Evolutionary conservation across 2,888 invertebrate species (phyloP), one percentile per base, ranked within the genome.

Genomic region (Tachystola acroxantha): DNA sequence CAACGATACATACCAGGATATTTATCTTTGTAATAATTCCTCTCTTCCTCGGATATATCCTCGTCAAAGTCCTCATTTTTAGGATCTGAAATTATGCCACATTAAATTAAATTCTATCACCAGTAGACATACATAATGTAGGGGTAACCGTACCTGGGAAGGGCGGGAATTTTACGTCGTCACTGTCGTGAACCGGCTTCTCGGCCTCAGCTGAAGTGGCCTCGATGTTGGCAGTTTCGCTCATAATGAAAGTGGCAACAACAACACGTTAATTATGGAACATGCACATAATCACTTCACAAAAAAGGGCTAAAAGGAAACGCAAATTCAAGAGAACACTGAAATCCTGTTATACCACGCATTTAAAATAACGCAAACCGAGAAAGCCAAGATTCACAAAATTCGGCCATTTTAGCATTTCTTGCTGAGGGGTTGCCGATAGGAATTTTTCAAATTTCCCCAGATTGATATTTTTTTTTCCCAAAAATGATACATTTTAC

Each of bases 31-130:
- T 89, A 91, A 56, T 79, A 86, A 19, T 64, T 65, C 28, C 78
- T 81, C 53, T 91, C 91, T 40, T 88, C 88, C 43, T 88, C 81
- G 3, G 74, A 46, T 43, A 90, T 72, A 53, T 86, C 84, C 10
- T 88, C 82, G 44, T 90, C 89, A 52, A 90, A 90, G 50, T 89
- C 87, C 24, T 58, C 53, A 52, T 80, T 79, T 20, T 54, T 66
- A 25, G 86, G 81, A 33, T 76, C 87, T 86, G 68, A 41, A 72
- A 74, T 26, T 10, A 26, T 26, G 4, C 2, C 2, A 7, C 5
- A 25, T n/a, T n/a, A n/a, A 27, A 27, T 7, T 7, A n/a, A 24
- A n/a, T 24, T n/a, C 1, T 2, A 4, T 9, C 24, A 24, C 11
- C 10, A 10, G 1, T 26, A 26, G 11, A 3, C 3, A 10, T 27